Evolutionary conservation across 2,888 invertebrate species (phyloP).

Genomic region (Emmelina monodactyla): DNA sequence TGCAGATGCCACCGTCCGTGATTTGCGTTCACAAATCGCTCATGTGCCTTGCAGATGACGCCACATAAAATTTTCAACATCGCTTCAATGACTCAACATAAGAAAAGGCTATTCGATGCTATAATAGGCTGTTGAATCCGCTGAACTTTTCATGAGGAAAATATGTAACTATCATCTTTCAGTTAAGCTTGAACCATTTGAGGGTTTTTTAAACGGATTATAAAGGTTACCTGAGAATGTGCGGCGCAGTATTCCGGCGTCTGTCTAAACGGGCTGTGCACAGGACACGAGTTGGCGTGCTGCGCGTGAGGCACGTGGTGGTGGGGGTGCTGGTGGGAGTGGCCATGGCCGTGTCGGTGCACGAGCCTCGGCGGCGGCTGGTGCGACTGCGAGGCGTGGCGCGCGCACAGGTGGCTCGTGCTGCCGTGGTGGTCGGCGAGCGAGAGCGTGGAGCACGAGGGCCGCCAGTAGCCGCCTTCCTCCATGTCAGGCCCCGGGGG

Average conservation of each 20-base stretch:
- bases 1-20: slow-evolving; percentile 34
- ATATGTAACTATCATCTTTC: too few relatives aligned
- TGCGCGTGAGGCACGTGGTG: slow-evolving; percentile 49
- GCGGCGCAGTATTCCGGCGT: slow-evolving; percentile 59
- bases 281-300: slow-evolving; percentile 70
- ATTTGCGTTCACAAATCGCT: slow-evolving; percentile 19
- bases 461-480: slow-evolving; percentile 61
- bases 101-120: too few relatives aligned
- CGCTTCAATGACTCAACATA: too few relatives aligned
- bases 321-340: slow-evolving; percentile 52
- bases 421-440: slow-evolving; percentile 59
- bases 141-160: too few relatives aligned
- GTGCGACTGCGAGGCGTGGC: slow-evolving; percentile 49
- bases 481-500: slow-evolving; percentile 56
- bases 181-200: too few relatives aligned
- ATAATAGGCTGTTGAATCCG: too few relatives aligned
- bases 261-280: slow-evolving; percentile 78
- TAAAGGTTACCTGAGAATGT: slow-evolving; percentile 60
- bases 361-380: slow-evolving; percentile 43
- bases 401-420: slow-evolving; percentile 52
- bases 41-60: neutral
- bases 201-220: too few relatives aligned
- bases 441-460: slow-evolving; percentile 60
- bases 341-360: slow-evolving; percentile 44
- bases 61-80: slow-evolving; percentile 1